Base-by-base conservation (phyloP, 2,113 vertebrate genomes). In the Cyanoderma ruficeps region DNA sequence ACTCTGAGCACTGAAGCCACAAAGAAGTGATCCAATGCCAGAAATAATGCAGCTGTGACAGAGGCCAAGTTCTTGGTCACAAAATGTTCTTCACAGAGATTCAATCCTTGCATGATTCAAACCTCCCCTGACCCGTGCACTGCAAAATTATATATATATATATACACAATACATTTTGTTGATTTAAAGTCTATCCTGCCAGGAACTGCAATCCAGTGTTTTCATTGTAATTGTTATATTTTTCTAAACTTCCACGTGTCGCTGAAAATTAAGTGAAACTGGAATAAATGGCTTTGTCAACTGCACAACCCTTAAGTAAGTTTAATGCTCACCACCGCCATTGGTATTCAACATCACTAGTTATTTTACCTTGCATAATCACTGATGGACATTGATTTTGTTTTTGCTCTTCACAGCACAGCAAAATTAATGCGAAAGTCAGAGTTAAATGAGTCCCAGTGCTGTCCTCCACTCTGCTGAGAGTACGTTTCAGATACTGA, bases 371-470 rank as follows among this genome's bases (percentile, higher is more conserved):
- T 98, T 98, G 97, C 98, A 98, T 98, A 98, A 98, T 98, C 97
- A 98, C 98, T 98, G 98, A 98, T 98, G 97, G 97, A 97, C 98
- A 98, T 98, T 98, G 98, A 98, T 98, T 98, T 98, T 98, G 97
- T 97, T 98, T 98, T 97, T 98, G 97, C 97, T 98, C 97, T 98
- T 98, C 98, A 98, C 97, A 98, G 98, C 97, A 97, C 98, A 98
- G 97, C 97, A 98, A 98, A 98, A 98, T 98, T 97, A 98, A 98
- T 97, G 98, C 97, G 98, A 98, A 98, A 98, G 98, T 98, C 98
- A 98, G 98, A 97, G 96, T 97, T 97, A 97, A 97, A 98, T 98
- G 98, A 98, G 97, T 98, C 98, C 97, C 98, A 97, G 65, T 65
- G 97, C 98, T 98, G 97, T 98, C 97, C 97, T 98, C 92, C 72